phyloP scores from a whole-genome alignment of 2,113 vertebrate genomes.

The Chaetodon auriga region DNA sequence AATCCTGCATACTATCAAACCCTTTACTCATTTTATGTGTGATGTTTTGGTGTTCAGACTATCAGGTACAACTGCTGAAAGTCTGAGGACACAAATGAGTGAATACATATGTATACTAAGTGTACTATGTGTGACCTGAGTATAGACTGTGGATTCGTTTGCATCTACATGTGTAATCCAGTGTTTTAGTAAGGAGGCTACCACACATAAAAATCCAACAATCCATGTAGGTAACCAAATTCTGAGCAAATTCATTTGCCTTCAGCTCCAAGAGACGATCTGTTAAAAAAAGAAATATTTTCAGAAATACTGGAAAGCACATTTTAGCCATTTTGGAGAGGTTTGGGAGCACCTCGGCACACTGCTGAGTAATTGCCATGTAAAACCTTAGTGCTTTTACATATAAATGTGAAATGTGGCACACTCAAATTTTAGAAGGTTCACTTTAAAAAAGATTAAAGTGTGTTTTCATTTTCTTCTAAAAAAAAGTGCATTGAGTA shows the following conservation, averaged over 20 bases:
- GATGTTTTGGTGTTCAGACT: not conserved
- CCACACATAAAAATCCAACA: not conserved
- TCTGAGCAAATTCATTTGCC: too few species aligned
- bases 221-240: not conserved
- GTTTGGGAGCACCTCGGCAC: too few species aligned
- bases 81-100: not conserved
- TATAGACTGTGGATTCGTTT: not conserved
- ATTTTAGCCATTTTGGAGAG: not conserved
- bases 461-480: too few species aligned
- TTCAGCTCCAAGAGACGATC: not conserved
- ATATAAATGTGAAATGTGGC: not conserved
- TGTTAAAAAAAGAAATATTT: not conserved
- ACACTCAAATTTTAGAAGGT: not conserved
- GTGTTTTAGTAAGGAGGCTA: not conserved
- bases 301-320: not conserved
- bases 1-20: not conserved
- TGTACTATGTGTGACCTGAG: too few species aligned
- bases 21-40: not conserved
- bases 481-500: not conserved
- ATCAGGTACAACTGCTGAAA: not conserved
- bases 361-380: not conserved
- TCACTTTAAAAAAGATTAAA: too few species aligned
- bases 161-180: not conserved
- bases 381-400: not conserved
- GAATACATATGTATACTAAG: not conserved